These are phyloP conservation scores for Halichoerus grypus DNA, from an alignment of 2,113 vertebrate species.

Conservation along the genomic window DNA sequence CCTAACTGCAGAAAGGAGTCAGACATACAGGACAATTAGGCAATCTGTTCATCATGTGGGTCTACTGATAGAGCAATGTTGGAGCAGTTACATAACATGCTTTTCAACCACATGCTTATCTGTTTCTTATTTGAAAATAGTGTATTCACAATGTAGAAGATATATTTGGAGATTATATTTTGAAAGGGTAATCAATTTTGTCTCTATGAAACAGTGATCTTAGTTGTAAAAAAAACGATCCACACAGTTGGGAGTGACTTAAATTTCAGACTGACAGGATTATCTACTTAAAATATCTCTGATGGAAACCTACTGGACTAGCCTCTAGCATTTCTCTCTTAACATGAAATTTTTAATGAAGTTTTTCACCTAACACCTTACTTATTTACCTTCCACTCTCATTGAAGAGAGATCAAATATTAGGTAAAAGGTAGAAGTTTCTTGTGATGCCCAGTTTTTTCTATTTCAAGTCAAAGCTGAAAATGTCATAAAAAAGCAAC, in stretches of 20 bases:
- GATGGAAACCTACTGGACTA: neutral
- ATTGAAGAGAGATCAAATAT: neutral
- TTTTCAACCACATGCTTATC: neutral
- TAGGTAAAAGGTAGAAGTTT: neutral
- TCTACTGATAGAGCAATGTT: neutral
- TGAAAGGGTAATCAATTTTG: neutral
- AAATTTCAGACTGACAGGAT: neutral
- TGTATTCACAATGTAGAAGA: neutral
- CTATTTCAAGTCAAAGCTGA: neutral
- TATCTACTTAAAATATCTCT: neutral
- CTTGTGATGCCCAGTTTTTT: neutral
- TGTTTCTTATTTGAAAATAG: neutral
- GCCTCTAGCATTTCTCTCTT: neutral
- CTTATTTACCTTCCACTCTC: neutral
- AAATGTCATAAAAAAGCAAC: neutral
- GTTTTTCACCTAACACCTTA: neutral
- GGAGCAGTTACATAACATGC: neutral
- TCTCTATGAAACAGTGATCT: neutral
- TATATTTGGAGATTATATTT: neutral
- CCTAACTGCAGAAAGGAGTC: neutral
- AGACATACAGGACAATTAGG: neutral
- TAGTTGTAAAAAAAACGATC: neutral
- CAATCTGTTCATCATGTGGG: neutral
- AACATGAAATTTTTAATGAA: neutral
- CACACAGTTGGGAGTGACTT: neutral